Base-by-base conservation (phyloP, 2,113 vertebrate genomes). In the Sorex araneus region DNA sequence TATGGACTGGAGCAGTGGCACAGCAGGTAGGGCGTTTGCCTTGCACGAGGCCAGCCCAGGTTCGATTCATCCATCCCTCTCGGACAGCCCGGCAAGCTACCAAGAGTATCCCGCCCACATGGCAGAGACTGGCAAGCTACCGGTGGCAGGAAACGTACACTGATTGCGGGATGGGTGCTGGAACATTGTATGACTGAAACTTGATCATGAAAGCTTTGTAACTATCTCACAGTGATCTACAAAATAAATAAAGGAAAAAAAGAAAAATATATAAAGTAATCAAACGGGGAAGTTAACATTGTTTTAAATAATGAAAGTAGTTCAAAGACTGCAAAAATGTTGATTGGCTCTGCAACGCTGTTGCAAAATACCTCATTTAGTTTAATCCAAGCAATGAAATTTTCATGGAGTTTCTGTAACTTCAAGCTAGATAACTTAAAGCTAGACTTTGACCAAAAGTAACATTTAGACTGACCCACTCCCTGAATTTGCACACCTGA, bases 271-370 rank as follows among this genome's bases (percentile, higher is more conserved):
- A 73, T 73, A 73, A 11, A 40, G 19, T 60, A 5, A 27, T 66
- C 66, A 76, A 47, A 23, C 9, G 89, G 11, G 19, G 4, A 89
- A 12, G 63, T 45, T 57, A 10, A 1, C 18, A 78, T 77, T 75
- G 21, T 50, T 91, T 47, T 81, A 94, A 90, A 89, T 73, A 60
- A 60, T 71, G 12, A 79, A 0, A 84, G 76, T 13, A 87, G 73
- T 16, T 23, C 87, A 92, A 75, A 45, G 27, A n/a, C 8, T 15
- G 90, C 30, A 93, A 57, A 36, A 82, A 47, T 83, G 4, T 60
- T 84, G 64, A 86, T 75, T 12, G 78, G 18, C 40, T 40, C 34
- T 77, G 27, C 18, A 9, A 77, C 64, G 0, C 3, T 84, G 40
- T 50, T 87, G 11, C 57, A 82, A 79, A 54, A 83, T 60, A 69